phyloP scores from a whole-genome alignment of 2,113 vertebrate genomes.

The Lutjanus erythropterus region DNA sequence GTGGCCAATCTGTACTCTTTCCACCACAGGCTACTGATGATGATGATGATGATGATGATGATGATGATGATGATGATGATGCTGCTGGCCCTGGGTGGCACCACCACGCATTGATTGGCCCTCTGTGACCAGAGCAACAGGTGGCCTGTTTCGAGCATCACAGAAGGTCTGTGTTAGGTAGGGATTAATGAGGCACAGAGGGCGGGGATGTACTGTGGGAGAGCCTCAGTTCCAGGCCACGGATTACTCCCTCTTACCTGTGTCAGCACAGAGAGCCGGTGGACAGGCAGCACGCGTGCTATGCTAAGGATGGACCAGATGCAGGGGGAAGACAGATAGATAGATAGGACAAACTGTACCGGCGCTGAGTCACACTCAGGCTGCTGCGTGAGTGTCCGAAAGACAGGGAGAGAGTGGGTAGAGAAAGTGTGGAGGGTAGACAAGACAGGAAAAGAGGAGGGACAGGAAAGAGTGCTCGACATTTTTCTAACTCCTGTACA shows the following conservation, averaged over 20 bases:
- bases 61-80: background rate
- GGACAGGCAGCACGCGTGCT: conserved; percentile 37
- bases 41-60: no score
- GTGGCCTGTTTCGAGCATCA: conserved; percentile 75
- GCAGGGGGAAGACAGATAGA: conserved; percentile 18
- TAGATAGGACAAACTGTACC: conserved; percentile 71
- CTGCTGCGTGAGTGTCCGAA: conserved; percentile 56
- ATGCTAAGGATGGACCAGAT: conserved; percentile 63
- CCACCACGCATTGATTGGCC: background rate
- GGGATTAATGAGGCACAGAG: conserved; percentile 76
- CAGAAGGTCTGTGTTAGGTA: conserved; percentile 66
- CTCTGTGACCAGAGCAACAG: conserved; percentile 66
- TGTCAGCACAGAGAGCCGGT: conserved; percentile 72
- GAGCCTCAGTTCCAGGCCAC: conserved; percentile 69
- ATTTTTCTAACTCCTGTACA: conserved; percentile 36
- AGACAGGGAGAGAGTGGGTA: conserved; percentile 45
- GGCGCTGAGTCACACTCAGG: conserved; percentile 67
- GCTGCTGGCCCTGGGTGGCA: conserved; percentile 32
- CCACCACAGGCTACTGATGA: no score
- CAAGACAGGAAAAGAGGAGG: conserved; percentile 33
- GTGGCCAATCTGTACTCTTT: no score
- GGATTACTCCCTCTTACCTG: conserved; percentile 79
- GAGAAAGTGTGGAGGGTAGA: conserved; percentile 29
- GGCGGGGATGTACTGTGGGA: conserved; percentile 62
- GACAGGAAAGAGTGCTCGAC: conserved; percentile 40